Evolutionary conservation across 2,888 invertebrate genomes (phyloP).

Genomic region (Nephrocerus scutellatus): DNA sequence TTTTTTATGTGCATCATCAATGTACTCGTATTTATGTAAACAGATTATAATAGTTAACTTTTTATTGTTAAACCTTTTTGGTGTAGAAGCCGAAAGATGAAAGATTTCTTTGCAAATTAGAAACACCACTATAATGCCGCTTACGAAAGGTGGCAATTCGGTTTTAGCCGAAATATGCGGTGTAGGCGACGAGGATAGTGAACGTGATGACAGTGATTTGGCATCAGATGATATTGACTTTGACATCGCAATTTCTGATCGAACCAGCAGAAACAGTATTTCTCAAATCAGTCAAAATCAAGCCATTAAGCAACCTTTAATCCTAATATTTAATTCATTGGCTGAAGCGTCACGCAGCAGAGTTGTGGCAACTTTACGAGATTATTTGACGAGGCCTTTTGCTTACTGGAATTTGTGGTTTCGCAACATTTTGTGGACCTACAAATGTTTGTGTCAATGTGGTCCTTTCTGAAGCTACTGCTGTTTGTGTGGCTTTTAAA

Average conservation of each 20-base stretch:
- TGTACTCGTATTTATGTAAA: too few relatives aligned
- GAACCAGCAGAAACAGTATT: too few relatives aligned
- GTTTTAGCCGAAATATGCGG: slow-evolving; percentile 47
- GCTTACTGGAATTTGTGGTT: too few relatives aligned
- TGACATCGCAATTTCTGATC: too few relatives aligned
- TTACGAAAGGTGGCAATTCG: slow-evolving; percentile 50
- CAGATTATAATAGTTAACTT: too few relatives aligned
- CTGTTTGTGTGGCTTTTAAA: too few relatives aligned
- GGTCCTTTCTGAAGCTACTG: too few relatives aligned
- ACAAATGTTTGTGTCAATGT: too few relatives aligned
- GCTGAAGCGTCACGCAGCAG: slow-evolving; percentile 72
- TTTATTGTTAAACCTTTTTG: too few relatives aligned
- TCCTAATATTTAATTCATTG: slow-evolving; percentile 92
- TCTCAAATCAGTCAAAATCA: too few relatives aligned
- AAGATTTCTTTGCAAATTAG: slow-evolving; percentile 59
- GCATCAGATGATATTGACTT: slow-evolving; percentile 49
- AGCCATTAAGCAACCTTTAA: slow-evolving; percentile 60
- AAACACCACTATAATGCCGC: slow-evolving; percentile 58
- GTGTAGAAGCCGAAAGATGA: slow-evolving; percentile 46
- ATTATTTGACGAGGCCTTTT: slow-evolving; percentile 88
- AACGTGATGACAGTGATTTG: slow-evolving; percentile 68
- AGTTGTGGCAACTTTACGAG: slow-evolving; percentile 83
- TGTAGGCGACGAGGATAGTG: slow-evolving; percentile 65
- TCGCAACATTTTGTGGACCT: too few relatives aligned
- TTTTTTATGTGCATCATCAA: too few relatives aligned